Percentiles rank a stretch among this genome's conserved stretches.
Evolutionary conservation across 2,797 vertebrate genomes (phyloP).

Genomic region (Decapterus maruadsi): DNA sequence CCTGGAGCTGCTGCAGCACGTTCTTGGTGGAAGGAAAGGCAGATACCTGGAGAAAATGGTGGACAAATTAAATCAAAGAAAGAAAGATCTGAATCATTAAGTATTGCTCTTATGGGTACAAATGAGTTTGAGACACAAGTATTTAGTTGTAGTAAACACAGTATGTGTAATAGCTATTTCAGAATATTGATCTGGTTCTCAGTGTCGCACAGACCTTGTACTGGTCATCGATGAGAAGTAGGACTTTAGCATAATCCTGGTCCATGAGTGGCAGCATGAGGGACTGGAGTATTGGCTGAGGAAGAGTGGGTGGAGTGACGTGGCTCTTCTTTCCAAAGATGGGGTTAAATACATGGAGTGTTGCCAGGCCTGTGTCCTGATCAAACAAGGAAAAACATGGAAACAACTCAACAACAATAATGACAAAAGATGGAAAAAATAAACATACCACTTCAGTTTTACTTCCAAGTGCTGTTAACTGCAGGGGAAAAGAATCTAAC

Average conservation of each 20-base stretch:
- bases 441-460: background rate
- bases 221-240: constrained; percentile 94
- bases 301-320: constrained; percentile 89
- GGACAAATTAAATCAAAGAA: background rate
- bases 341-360: constrained; percentile 96
- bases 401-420: background rate
- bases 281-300: constrained; percentile 93
- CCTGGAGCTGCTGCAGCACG: constrained; percentile 93
- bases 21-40: constrained; percentile 96
- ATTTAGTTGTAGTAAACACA: too few species aligned
- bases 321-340: constrained; percentile 98
- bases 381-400: background rate
- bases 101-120: background rate
- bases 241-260: constrained; percentile 96
- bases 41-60: constrained; percentile 89
- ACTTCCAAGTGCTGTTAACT: background rate
- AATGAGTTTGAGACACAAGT: background rate
- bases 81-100: background rate
- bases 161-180: too few species aligned
- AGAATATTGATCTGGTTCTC: background rate
- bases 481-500: background rate
- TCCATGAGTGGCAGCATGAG: constrained; percentile 95
- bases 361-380: constrained; percentile 91
- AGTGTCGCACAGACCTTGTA: constrained; percentile 88
- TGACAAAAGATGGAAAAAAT: background rate